phyloP scores from a whole-genome alignment of 2,797 vertebrate genomes.

The Sorex maritimensis region DNA sequence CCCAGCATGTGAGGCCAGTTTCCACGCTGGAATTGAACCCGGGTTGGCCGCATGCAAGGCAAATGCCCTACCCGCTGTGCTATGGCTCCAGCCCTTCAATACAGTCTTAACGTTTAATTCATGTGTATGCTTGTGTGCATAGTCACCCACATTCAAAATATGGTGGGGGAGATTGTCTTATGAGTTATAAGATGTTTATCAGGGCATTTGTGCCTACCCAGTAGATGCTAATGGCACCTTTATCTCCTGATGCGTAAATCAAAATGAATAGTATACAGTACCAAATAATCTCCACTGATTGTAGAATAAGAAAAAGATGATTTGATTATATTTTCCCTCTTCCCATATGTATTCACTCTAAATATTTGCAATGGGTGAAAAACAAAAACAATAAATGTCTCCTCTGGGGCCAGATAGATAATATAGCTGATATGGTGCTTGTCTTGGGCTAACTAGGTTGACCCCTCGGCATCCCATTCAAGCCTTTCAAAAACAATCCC shows the following conservation, averaged over 20 bases:
- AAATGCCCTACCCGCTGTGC: no score
- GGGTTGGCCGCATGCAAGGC: no score
- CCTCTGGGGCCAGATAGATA: background rate
- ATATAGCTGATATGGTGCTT: no score
- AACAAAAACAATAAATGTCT: conserved; percentile 18
- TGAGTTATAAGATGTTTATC: background rate
- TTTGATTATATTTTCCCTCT: background rate
- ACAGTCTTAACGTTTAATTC: background rate
- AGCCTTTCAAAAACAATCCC: no score
- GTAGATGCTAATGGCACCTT: background rate
- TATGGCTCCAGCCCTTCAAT: no score
- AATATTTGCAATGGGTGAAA: background rate
- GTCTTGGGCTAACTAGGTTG: no score
- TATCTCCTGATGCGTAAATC: background rate
- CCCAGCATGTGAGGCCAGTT: no score
- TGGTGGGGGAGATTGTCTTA: background rate
- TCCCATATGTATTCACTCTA: background rate
- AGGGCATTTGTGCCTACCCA: background rate
- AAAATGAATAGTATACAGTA: background rate
- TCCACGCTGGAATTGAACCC: no score
- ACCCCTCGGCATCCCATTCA: no score
- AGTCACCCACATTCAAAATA: background rate
- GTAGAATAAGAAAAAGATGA: background rate
- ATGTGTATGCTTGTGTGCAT: background rate
- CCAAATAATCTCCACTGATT: background rate